Base-by-base conservation (phyloP, 1,140 invertebrate species). In the Drosophila simulans region DNA sequence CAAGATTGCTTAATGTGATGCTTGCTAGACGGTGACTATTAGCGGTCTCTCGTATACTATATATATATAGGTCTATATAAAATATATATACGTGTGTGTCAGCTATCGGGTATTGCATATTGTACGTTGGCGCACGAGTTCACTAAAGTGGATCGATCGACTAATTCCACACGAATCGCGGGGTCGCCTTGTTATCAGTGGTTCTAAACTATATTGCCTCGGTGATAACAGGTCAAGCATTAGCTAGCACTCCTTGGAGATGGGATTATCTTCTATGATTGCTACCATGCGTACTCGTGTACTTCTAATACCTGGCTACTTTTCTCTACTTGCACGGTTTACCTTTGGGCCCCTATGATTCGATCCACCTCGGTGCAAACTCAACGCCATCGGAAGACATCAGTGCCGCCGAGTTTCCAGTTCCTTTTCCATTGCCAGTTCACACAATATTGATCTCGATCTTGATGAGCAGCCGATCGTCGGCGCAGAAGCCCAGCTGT, bases 401-500 rank as follows among this genome's bases (percentile, higher is more conserved):
- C 4, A 15, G 11, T 46, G 42, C 17, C 42, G 11, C 17, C 42
- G 7, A 20, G 45, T 25, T 48, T 48, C 5, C 13, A 13, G 7
- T 40, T 17, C 12, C 4, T 4, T 5, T 7, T 31, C 31, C 31
- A 31, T 5, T 39, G 0, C 10, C 20, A 34, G 13, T 37, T 82
- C 62, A 91, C 25, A 92, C 92, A 74, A 92, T 89, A 54, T 91
- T 92, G 42, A 95, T 93, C 92, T 95, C 93, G 60, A 96, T 94
- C 83, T 94, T 94, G 68, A 96, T 94, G 42, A 94, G 93, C 8
- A 96, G 86, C 46, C 92, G 92, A 82, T 96, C 95, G 64, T 95
- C 92, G 52, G 93, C 93, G 4, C 96, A 91, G 83, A 95, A 97
- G 0, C 94, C 94, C 63, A 94, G 92, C 12, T 94, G 93, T 3